Conservation (phyloP, 2,113 vertebrate genomes). For the Emydocephalus ijimae region DNA sequence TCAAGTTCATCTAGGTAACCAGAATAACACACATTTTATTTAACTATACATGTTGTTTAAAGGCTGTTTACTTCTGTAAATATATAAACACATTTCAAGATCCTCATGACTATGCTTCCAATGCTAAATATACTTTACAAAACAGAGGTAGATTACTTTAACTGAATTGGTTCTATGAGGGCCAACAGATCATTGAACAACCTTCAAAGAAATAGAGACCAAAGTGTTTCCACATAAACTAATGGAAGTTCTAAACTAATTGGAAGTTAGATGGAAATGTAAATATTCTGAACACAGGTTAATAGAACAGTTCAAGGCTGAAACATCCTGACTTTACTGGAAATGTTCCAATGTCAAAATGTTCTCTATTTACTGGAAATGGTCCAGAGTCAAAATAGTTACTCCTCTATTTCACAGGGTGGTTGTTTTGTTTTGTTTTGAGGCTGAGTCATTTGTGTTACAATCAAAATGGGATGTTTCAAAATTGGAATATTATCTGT, state of each 20-base stretch:
- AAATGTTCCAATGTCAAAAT: background rate
- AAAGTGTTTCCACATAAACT: background rate
- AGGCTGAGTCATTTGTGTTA: background rate
- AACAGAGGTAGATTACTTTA: background rate
- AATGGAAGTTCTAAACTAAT: background rate
- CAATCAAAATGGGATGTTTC: background rate
- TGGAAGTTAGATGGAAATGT: background rate
- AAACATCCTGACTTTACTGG: background rate
- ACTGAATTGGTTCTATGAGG: background rate
- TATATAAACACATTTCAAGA: background rate
- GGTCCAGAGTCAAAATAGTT: background rate
- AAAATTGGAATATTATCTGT: background rate
- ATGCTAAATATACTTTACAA: background rate
- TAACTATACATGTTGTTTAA: slow-evolving; percentile 15
- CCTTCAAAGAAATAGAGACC: background rate
- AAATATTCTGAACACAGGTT: background rate
- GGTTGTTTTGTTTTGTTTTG: background rate
- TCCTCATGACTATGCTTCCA: fast-evolving
- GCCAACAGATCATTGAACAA: background rate
- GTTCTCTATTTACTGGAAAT: background rate
- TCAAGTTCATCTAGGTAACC: slow-evolving; percentile 90
- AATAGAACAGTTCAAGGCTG: background rate
- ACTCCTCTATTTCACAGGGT: background rate
- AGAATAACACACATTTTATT: slow-evolving; percentile 53
- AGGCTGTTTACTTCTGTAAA: background rate